These are phyloP conservation scores for Anguilla marmorata DNA, from an alignment of 2,797 vertebrate genomes.

Conservation along the genomic window DNA sequence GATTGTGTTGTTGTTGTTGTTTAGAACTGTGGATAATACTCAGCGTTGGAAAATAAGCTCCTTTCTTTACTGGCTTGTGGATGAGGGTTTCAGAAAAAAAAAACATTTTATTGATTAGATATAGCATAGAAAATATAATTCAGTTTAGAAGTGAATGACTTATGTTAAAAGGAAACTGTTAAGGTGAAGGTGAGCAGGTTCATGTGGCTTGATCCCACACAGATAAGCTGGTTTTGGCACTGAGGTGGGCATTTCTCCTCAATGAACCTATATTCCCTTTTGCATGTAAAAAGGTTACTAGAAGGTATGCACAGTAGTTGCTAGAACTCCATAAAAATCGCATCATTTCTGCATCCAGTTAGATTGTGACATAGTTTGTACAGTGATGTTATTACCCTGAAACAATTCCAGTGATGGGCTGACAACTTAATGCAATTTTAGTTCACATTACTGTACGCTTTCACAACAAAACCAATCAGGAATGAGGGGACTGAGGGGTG, in stretches of 20 bases:
- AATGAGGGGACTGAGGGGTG: background rate
- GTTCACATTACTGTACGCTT: background rate
- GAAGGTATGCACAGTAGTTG: background rate
- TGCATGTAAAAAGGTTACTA: background rate
- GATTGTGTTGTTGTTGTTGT: background rate
- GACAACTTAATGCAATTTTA: background rate
- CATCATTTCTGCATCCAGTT: background rate
- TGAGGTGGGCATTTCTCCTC: background rate
- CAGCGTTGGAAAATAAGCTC: background rate
- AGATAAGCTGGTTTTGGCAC: background rate
- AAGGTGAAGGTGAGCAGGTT: no score
- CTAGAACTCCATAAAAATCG: background rate
- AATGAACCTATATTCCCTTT: background rate
- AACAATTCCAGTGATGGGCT: background rate
- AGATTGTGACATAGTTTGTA: background rate
- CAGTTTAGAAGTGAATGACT: background rate
- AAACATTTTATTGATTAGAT: background rate
- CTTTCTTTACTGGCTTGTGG: background rate
- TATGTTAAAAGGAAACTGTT: no score
- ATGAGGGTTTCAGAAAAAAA: background rate
- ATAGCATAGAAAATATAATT: background rate
- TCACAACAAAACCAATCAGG: background rate
- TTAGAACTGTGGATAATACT: background rate
- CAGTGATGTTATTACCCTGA: background rate
- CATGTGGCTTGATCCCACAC: no score